Base-by-base conservation (phyloP, 2,113 vertebrate genomes). In the Uropsilus gracilis region DNA sequence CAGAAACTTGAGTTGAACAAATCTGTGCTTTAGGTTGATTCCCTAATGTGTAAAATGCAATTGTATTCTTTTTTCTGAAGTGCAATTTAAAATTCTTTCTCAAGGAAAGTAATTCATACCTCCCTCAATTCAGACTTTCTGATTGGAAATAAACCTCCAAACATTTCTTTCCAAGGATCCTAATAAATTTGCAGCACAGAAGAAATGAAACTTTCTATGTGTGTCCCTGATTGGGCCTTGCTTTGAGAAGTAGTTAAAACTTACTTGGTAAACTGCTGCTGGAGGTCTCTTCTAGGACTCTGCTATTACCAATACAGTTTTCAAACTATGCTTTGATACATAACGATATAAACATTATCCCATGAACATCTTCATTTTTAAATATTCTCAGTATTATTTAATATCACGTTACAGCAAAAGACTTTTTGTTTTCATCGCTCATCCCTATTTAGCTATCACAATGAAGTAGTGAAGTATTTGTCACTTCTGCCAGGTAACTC, bases 281-380 rank as follows among this genome's bases (percentile, higher is more conserved):
- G 32, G 50, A 48, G 30, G 14, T 9, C 55, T 30, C 4, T 42
- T 55, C 3, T 30, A 48, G 12, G 42, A 55, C 5, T 10, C 84
- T 48, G 28, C 53, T 14, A 84, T 93, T 39, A 37, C 8, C 39
- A 55, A 61, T 26, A n/a, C n/a, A 0, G 1, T 44, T 83, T 93
- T 55, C 32, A 92, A 88, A 75, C 34, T 34, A 48, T 20, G 61
- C 42, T 66, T 92, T 48, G 71, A 63, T 77, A 68, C 14, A 24
- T 76, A 20, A n/a, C n/a, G n/a, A 48, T 95, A 42, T 81, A 86
- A 90, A 95, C 17, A 73, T 16, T 63, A 64, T 78, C 85, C 85
- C 87, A 61, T 57, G 13, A 78, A 37, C n/a, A 2, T 83, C 9
- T 44, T 68, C 42, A 69, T 89, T 92, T 68, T 48, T 61, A 92